phyloP scores from a whole-genome alignment of 2,888 invertebrate species.

The Helobdella robusta region DNA sequence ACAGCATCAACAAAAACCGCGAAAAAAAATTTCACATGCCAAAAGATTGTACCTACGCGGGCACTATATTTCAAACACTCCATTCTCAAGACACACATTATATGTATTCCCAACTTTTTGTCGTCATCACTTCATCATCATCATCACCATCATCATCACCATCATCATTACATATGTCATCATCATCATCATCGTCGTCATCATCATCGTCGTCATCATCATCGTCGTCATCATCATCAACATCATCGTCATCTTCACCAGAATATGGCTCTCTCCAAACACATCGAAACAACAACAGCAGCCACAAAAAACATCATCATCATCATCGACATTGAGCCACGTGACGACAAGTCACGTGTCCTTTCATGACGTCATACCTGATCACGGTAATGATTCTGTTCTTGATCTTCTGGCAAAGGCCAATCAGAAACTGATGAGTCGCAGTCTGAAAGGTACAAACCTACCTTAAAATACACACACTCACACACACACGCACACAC shows the following conservation, averaged over 20 bases:
- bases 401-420: neutral
- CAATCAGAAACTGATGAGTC: constrained; percentile 5
- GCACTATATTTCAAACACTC: neutral
- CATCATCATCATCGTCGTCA: constrained; percentile 3
- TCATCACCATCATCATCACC: neutral
- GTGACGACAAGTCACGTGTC: constrained; percentile 4
- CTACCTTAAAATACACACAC: neutral
- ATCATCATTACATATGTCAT: too few relatives aligned
- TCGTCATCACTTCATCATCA: neutral
- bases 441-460: constrained; percentile 2
- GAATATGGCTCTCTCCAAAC: neutral
- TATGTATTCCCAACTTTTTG: too few relatives aligned
- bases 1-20: too few relatives aligned
- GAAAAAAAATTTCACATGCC: too few relatives aligned
- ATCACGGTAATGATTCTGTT: neutral
- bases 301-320: neutral
- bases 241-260: neutral
- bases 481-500: neutral
- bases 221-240: neutral
- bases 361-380: constrained; percentile 7
- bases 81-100: too few relatives aligned
- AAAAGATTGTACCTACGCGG: too few relatives aligned
- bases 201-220: neutral
- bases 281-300: neutral
- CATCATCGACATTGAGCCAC: constrained; percentile 3